Evolutionary conservation across 2,888 invertebrate species (phyloP), one percentile per base, ranked within the genome.

Genomic region (Pterostichus madidus): DNA sequence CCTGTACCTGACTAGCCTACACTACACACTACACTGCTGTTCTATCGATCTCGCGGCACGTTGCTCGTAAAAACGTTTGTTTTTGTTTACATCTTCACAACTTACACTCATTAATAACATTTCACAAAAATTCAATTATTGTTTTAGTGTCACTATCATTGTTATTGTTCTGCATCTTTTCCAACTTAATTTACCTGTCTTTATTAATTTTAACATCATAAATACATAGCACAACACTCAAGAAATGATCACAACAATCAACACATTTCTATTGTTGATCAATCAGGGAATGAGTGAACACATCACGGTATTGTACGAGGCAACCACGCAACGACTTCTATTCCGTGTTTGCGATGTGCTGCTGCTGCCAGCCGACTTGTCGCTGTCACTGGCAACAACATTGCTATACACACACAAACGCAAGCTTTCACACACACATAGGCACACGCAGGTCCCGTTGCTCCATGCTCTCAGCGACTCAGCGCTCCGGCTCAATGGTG

Each of bases 401-500:
- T 59, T 59, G 79, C 64, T 79, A 44, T 64, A 79, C 61, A 68
- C 64, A 61, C 31, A 80, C 49, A 53, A 39, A 80, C 49, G 44
- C 39, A 68, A 39, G 59, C 64, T 32, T 5, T 7, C 7, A 52
- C 32, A n/a, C 46, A 32, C 64, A 64, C 64, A 49, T 52, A 52
- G 10, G 17, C 35, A 80, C 79, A 53, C 64, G 64, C 80, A 52
- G 68, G 52, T 52, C 68, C 56, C 73, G 35, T 35, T 71, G 71
- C 24, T 17, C 32, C 64, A 44, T 32, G 46, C 52, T 68, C 35
- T 24, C 68, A 56, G 44, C 71, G 39, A 7, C 52, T 52, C 46
- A 24, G 31, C 13, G 68, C 32, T 24, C 11, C 46, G 39, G 71
- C 80, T 80, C 68, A 39, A 68, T 71, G 71, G 68, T 53, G 80